Base-by-base conservation (phyloP, 1,140 invertebrate species). In the Cotesia glomerata region DNA sequence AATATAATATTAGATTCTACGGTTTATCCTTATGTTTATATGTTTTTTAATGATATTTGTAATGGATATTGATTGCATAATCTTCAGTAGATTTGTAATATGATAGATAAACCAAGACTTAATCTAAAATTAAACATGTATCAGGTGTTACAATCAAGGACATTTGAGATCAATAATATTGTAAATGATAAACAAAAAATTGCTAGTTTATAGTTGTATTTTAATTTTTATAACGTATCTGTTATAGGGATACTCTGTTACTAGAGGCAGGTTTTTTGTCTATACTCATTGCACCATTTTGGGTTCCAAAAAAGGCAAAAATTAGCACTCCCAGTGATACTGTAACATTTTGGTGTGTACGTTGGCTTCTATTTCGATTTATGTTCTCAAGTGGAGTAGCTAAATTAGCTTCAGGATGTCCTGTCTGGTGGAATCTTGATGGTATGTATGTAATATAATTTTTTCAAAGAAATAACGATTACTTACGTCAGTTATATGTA, bases 391-490 rank as follows among this genome's bases (percentile, higher is more conserved):
- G 90, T 51, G 94, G 93, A 39, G 88, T 94, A 34, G 90, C 93
- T 0, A 96, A 96, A 84, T 85, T 96, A 32, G 90, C 89, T n/a
- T 93, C 91, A 81, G 88, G 90, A 8, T 94, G 93, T 82, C 93
- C 93, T 13, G 88, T 91, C 9, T 96, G 94, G 94, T 96, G 94
- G 94, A 90, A 89, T 75, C 89, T 96, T 9, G 91, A 91, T 82
- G 93, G 94, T 94, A 89, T 80, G 73, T 69, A 71, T 18, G 52
- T 34, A 56, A 9, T 45, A 45, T 45, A 45, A 45, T 9, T 45
- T 45, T 45, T 3, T 45, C 8, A 45, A 45, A 45, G 7, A 7
- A 45, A 45, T 45, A 45, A 45, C 11, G 11, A 45, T 26, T 26
- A 26, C 26, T 26, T 26, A 26, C 26, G 1, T 26, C 26, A 26